Base-by-base conservation (phyloP, 2,797 vertebrate genomes). In the Eleutherodactylus coqui region DNA sequence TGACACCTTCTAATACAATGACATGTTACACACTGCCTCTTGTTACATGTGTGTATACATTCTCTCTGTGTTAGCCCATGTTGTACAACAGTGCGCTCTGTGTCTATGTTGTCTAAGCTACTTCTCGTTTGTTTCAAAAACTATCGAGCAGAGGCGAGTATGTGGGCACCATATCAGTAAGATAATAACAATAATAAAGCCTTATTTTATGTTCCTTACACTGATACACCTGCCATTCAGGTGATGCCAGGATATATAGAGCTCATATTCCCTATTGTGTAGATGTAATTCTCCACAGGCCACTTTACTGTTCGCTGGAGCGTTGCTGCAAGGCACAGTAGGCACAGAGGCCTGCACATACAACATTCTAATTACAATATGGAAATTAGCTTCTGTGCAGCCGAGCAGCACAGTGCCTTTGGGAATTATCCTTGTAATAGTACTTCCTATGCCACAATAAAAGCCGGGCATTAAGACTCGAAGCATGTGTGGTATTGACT, bases 301-400 rank as follows among this genome's bases (percentile, higher is more conserved):
- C 82, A 69, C 77, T 87, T 87, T 80, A 81, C 86, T 87, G 82
- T 36, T 87, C 86, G 85, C 58, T 87, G 43, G 82, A 87, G 86
- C 86, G 29, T 87, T 87, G 55, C 70, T 75, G 77, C 82, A 36
- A 87, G 82, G 82, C 83, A 87, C 75, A 36, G 64, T 75, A 79
- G 43, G 34, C 86, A 82, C 72, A 69, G 79, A 85, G 82, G 36
- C 82, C 70, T 81, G 86, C 82, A 87, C 86, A 87, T 73, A 84
- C 82, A 79, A 83, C 75, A 70, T 81, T 87, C 83, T 84, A 87
- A 87, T 87, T 87, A 87, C 86, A 87, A 84, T 87, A 85, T 87
- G 86, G 86, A 87, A 87, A 87, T 87, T 32, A 87, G 86, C 69
- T 83, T 75, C 69, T 81, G 86, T 84, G 76, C 75, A 75, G 53